These are phyloP conservation scores for Dioctria rufipes DNA, from an alignment of 2,888 invertebrate genomes.

Conservation along the genomic window DNA sequence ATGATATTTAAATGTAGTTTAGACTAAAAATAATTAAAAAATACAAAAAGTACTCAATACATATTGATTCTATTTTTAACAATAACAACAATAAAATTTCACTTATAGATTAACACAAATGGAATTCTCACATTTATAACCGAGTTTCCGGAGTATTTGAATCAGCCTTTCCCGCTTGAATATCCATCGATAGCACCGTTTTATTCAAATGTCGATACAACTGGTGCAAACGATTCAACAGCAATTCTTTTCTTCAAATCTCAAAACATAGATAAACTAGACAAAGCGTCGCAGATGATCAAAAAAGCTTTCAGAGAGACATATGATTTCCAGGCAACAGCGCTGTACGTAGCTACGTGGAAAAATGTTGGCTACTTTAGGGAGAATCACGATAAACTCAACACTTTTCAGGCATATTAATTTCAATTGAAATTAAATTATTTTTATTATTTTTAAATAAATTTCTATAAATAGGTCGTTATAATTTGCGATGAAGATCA, in stretches of 20 bases:
- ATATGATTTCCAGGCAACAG: conserved; percentile 81
- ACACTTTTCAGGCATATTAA: conserved; percentile 86
- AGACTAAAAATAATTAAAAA: no score
- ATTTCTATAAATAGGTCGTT: conserved; percentile 61
- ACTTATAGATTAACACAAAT: conserved; percentile 88
- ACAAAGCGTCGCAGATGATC: conserved; percentile 80
- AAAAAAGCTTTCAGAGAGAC: conserved; percentile 82
- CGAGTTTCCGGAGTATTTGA: conserved; percentile 89
- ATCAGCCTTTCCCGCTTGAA: conserved; percentile 90
- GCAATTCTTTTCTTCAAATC: conserved; percentile 83
- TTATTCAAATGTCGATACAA: conserved; percentile 92
- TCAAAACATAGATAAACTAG: conserved; percentile 75
- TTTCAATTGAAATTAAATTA: conserved; percentile 67
- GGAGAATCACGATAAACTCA: conserved; percentile 79
- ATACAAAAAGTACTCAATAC: no score
- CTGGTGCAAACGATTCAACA: conserved; percentile 74
- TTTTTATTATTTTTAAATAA: neutral
- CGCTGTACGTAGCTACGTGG: conserved; percentile 93
- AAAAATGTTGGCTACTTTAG: conserved; percentile 83
- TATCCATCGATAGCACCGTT: conserved; percentile 92
- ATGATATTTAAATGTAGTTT: no score
- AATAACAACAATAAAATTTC: neutral
- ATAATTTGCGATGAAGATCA: conserved; percentile 71
- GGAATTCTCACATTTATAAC: conserved; percentile 91
- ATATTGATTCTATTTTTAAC: neutral